These are phyloP conservation scores for Oryzias melastigma DNA, from an alignment of 2,113 vertebrate genomes.

Conservation along the genomic window DNA sequence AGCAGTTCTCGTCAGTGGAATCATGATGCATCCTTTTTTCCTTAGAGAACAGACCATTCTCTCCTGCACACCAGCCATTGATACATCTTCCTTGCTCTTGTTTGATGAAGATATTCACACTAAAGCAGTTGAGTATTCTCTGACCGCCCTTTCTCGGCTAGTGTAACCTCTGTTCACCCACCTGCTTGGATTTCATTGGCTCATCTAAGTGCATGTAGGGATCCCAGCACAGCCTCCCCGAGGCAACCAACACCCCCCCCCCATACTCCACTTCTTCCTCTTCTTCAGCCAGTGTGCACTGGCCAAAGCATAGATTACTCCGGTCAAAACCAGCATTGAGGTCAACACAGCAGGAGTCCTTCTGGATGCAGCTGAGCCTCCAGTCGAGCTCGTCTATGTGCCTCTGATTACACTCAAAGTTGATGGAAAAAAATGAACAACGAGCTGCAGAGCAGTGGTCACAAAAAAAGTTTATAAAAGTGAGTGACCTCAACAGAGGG, in stretches of 20 bases:
- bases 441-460: conserved; percentile 29
- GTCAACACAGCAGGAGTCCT: conserved; percentile 64
- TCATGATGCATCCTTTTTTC: conserved; percentile 1
- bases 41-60: conserved; percentile 6
- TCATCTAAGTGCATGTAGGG: conserved; percentile 35
- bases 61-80: conserved; percentile 6
- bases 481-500: too few species aligned
- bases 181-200: conserved; percentile 34
- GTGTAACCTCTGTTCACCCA: conserved; percentile 21
- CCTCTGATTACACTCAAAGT: conserved; percentile 52
- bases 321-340: conserved; percentile 64
- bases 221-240: conserved; percentile 36
- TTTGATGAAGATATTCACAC: conserved; percentile 1
- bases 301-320: conserved; percentile 66
- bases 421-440: conserved; percentile 55
- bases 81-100: conserved; percentile 4
- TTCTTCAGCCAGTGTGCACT: conserved; percentile 47
- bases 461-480: too few species aligned
- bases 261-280: conserved; percentile 27
- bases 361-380: conserved; percentile 53
- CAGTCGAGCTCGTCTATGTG: conserved; percentile 35
- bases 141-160: conserved; percentile 23
- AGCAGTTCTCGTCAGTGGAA: not conserved
- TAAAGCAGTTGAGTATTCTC: conserved; percentile 54
- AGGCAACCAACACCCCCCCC: conserved; percentile 30